Conservation (phyloP, 2,797 vertebrate genomes). For the Enteromius trimaculatus region DNA sequence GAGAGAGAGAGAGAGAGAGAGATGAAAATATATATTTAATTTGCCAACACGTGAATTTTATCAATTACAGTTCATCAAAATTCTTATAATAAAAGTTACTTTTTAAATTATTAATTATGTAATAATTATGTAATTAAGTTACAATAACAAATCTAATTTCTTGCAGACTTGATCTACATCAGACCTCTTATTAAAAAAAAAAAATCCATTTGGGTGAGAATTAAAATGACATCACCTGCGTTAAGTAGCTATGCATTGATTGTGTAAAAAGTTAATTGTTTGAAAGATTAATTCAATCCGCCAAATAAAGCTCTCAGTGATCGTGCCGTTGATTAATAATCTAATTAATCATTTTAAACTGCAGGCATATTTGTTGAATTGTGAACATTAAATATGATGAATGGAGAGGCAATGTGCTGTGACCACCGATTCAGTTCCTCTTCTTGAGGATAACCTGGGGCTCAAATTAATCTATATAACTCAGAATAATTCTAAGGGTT, state of each 20-base stretch:
- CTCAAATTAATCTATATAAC: constrained; percentile 1
- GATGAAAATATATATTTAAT: not conserved
- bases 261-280: constrained; percentile 28
- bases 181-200: not conserved
- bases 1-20: no score
- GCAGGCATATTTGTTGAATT: constrained; percentile 62
- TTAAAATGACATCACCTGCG: not conserved
- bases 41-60: not conserved
- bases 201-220: not conserved
- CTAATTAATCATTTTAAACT: constrained; percentile 67
- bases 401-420: constrained; percentile 59
- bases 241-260: constrained; percentile 2
- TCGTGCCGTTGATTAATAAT: constrained; percentile 64
- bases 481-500: constrained; percentile 29
- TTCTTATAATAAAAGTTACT: not conserved
- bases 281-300: constrained; percentile 32
- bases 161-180: not conserved
- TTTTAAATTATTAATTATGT: no score
- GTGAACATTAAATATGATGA: constrained; percentile 66
- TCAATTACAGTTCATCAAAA: not conserved
- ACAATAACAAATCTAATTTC: constrained; percentile 3
- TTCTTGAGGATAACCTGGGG: constrained; percentile 25
- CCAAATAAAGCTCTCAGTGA: constrained; percentile 49
- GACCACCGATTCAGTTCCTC: constrained; percentile 21
- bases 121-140: not conserved